Evolutionary conservation across 2,888 invertebrate genomes (phyloP).

Genomic region (Limnephilus auricula): DNA sequence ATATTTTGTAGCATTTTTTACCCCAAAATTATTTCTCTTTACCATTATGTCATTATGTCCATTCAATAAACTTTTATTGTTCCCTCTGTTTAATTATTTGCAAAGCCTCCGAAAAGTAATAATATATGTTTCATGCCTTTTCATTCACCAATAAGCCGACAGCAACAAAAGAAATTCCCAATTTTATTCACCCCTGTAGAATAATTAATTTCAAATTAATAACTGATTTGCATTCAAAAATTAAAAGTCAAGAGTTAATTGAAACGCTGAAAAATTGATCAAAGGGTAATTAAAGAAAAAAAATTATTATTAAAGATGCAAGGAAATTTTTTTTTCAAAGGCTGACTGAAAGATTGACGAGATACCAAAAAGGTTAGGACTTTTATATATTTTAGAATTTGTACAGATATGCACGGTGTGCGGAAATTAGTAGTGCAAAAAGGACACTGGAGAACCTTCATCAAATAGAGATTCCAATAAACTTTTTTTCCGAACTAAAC

Average conservation of each 20-base stretch:
- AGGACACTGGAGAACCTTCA: too few species aligned
- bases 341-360: background rate
- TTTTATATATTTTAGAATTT: background rate
- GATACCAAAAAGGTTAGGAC: background rate
- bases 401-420: too few species aligned
- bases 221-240: background rate
- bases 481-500: too few species aligned
- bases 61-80: constrained; percentile 4
- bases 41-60: background rate
- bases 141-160: background rate
- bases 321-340: background rate
- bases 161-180: background rate
- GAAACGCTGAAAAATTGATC: background rate
- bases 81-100: constrained; percentile 24
- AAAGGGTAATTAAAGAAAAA: background rate
- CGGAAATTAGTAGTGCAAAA: too few species aligned
- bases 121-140: background rate
- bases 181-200: background rate
- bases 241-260: background rate
- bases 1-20: background rate
- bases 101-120: constrained; percentile 18
- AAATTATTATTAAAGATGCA: background rate
- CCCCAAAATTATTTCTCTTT: background rate
- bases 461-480: too few species aligned
- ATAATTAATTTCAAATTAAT: background rate